Base-by-base conservation (phyloP, 1,140 invertebrate genomes). In the Pentalonia nigronervosa region DNA sequence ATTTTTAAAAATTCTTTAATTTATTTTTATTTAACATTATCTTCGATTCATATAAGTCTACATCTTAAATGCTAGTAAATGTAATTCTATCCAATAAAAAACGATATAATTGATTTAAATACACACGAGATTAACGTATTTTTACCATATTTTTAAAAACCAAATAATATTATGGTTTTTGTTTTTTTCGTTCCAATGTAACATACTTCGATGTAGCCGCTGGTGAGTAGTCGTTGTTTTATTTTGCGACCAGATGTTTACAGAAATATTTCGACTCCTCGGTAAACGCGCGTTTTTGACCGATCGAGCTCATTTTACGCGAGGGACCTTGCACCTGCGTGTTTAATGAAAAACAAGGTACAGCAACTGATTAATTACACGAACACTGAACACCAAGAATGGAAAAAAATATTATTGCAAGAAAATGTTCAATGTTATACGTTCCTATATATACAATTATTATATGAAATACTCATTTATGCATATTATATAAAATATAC, bases 241-340 rank as follows among this genome's bases (percentile, higher is more conserved):
- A 48, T 92, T 93, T 93, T 93, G 91, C 41, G 91, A 84, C 91
- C 91, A 93, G 91, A 93, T 93, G 91, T 93, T 93, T 56, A 93
- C 48, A 30, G 34, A 53, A 86, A 93, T 93, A 86, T 93, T 84
- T 93, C 91, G 91, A 93, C 91, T 93, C 91, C 23, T 7, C 11
- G 48, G 48, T 90, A 90, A 90, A 90, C 81, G 81, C 76, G 17
- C 91, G 81, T 84, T 93, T 92, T 83, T 86, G 91, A 93, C 91
- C 91, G 91, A 83, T 53, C 91, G 81, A 84, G 81, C 30, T 92
- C 76, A 34, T 93, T 93, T 93, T 93, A 86, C 81, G 50, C 47
- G 34, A 93, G 91, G 91, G 91, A 93, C 81, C 81, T 86, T 56
- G 81, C 91, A 93, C 91, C 91, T 93, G 91, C 91, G 91, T 25